These are phyloP conservation scores for Pachydiplax longipennis DNA, from an alignment of 2,888 invertebrate species.

Conservation along the genomic window DNA sequence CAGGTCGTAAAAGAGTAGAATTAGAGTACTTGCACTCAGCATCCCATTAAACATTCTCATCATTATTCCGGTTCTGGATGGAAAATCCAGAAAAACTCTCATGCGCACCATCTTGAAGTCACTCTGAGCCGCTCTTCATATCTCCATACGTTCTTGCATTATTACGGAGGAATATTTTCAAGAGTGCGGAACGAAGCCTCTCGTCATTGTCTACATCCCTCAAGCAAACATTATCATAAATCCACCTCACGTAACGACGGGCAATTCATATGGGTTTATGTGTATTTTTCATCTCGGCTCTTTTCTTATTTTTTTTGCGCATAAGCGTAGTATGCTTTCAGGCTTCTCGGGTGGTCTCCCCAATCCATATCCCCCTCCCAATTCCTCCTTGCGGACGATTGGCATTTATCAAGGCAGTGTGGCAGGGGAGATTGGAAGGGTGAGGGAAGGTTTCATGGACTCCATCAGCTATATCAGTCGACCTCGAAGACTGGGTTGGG, in stretches of 20 bases:
- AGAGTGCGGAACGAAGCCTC: background rate
- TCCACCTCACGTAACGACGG: background rate
- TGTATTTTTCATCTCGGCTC: background rate
- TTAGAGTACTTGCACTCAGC: too few relatives aligned
- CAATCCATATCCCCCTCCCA: background rate
- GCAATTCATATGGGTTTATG: background rate
- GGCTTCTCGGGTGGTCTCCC: background rate
- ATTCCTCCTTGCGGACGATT: background rate
- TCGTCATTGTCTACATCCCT: background rate
- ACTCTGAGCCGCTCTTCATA: too few relatives aligned
- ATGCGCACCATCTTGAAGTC: too few relatives aligned
- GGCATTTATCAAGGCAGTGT: background rate
- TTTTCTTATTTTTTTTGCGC: background rate
- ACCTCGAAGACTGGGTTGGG: conserved; percentile 16
- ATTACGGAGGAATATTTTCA: background rate
- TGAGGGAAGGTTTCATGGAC: conserved; percentile 5
- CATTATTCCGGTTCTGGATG: too few relatives aligned
- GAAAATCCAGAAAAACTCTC: too few relatives aligned
- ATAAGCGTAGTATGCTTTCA: background rate
- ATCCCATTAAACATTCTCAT: too few relatives aligned
- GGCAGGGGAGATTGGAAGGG: background rate
- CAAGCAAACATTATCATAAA: background rate
- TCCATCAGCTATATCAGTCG: conserved; percentile 29
- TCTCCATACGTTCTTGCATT: background rate
- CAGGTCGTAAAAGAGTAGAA: too few relatives aligned